Evolutionary conservation across 2,797 vertebrate species (phyloP).

Genomic region (Vireo griseus): DNA sequence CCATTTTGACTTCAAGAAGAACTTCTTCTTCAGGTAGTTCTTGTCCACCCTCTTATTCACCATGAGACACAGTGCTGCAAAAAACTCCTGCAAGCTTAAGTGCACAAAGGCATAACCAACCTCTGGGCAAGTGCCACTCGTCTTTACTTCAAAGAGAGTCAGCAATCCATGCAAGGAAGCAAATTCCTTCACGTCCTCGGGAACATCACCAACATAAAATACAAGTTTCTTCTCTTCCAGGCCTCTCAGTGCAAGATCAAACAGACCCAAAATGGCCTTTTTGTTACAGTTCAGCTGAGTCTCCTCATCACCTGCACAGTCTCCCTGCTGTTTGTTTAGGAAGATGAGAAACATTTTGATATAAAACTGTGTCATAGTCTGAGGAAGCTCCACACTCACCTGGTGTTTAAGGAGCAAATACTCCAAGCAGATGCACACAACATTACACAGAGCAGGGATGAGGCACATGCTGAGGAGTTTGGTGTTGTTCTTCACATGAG

Average conservation of each 20-base stretch:
- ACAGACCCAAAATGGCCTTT: conserved; percentile 72
- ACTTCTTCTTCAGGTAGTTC: conserved; percentile 68
- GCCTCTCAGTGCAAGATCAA: conserved; percentile 79
- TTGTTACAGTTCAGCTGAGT: conserved; percentile 24
- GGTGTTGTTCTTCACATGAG: conserved; percentile 68
- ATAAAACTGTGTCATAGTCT: conserved; percentile 85
- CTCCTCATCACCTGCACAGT: background rate
- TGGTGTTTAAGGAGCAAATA: conserved; percentile 59
- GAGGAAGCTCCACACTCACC: conserved; percentile 64
- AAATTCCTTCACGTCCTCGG: conserved; percentile 71
- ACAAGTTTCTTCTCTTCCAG: conserved; percentile 78
- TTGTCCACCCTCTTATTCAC: conserved; percentile 71
- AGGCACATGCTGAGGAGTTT: conserved; percentile 82
- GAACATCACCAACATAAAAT: conserved; percentile 77
- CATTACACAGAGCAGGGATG: conserved; percentile 82
- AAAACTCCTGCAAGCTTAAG: conserved; percentile 88
- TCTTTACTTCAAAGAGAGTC: conserved; percentile 75
- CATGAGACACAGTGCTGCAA: conserved; percentile 86
- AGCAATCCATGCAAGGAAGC: conserved; percentile 74
- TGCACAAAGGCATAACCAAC: conserved; percentile 82
- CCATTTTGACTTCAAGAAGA: conserved; percentile 88
- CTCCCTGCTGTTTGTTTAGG: conserved; percentile 51
- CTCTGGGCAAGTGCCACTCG: conserved; percentile 39
- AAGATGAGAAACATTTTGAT: conserved; percentile 80
- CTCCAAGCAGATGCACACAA: conserved; percentile 86